These are phyloP conservation scores for Bothrops jararaca DNA, from an alignment of 2,113 vertebrate genomes.

Conservation along the genomic window DNA sequence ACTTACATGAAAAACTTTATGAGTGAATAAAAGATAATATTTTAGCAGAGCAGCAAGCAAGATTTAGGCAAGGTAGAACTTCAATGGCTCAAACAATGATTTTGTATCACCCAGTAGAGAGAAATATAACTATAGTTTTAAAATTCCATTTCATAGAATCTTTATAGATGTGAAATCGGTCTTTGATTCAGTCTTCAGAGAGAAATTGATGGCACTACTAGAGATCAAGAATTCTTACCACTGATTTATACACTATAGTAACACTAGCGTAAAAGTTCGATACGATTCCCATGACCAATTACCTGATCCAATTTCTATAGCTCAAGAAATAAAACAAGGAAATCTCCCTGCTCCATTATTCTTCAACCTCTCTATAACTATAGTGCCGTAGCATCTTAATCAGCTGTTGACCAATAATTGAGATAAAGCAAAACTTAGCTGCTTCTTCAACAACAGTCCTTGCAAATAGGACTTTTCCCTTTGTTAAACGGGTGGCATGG, in stretches of 20 bases:
- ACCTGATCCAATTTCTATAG: neutral
- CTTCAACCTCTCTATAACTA: neutral
- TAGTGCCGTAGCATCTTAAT: neutral
- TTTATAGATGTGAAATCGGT: neutral
- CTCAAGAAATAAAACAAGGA: neutral
- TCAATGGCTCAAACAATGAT: neutral
- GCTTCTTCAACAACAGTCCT: neutral
- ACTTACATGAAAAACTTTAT: neutral
- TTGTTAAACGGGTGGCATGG: neutral
- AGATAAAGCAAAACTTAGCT: neutral
- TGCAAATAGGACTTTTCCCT: neutral
- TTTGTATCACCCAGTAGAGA: neutral
- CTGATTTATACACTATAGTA: neutral
- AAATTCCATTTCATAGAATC: neutral
- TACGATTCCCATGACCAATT: neutral
- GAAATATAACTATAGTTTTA: neutral
- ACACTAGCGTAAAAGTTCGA: neutral
- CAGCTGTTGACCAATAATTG: neutral
- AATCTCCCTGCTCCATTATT: neutral
- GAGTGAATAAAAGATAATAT: neutral
- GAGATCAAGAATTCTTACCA: neutral
- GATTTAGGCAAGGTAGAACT: neutral
- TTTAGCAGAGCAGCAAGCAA: neutral
- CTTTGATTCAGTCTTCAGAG: neutral
- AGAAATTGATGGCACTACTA: neutral